Evolutionary conservation across 2,888 invertebrate species (phyloP).

Genomic region (Drosophila nigritarsus): DNA sequence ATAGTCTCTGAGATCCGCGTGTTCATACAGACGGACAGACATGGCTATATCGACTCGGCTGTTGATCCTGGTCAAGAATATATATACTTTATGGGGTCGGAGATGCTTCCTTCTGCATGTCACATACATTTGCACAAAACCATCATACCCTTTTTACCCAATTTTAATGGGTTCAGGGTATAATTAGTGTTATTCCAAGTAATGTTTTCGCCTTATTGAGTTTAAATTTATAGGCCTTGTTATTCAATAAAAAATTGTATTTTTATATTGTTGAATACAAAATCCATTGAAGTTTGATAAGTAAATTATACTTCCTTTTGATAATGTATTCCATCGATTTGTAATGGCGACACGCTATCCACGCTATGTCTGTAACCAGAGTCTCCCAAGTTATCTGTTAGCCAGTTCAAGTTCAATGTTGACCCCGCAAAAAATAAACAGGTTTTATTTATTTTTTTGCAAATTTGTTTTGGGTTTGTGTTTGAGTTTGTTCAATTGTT

Average conservation of each 20-base stretch:
- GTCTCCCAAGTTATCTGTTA: slow-evolving; percentile 1
- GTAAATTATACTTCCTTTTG: background rate
- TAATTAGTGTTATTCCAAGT: background rate
- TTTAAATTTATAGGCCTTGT: background rate
- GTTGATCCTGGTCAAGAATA: too few species aligned
- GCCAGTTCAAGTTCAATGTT: slow-evolving; percentile 79
- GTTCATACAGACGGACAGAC: too few species aligned
- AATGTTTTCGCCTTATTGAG: background rate
- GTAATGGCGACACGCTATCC: background rate
- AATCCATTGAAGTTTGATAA: background rate
- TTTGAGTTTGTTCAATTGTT: slow-evolving; percentile 27
- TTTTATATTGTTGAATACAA: background rate
- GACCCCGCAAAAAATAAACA: slow-evolving; percentile 28
- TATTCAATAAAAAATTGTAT: background rate
- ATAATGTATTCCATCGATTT: background rate
- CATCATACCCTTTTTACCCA: too few species aligned
- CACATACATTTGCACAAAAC: too few species aligned
- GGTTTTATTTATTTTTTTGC: slow-evolving; percentile 36
- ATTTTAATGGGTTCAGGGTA: too few species aligned
- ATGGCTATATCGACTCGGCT: too few species aligned
- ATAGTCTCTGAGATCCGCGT: too few species aligned
- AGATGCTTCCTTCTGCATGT: too few species aligned
- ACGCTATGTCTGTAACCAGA: background rate
- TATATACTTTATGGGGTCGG: too few species aligned
- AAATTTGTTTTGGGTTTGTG: slow-evolving; percentile 41